Conservation (phyloP, 2,888 invertebrate species). For the Acleris emargana region DNA sequence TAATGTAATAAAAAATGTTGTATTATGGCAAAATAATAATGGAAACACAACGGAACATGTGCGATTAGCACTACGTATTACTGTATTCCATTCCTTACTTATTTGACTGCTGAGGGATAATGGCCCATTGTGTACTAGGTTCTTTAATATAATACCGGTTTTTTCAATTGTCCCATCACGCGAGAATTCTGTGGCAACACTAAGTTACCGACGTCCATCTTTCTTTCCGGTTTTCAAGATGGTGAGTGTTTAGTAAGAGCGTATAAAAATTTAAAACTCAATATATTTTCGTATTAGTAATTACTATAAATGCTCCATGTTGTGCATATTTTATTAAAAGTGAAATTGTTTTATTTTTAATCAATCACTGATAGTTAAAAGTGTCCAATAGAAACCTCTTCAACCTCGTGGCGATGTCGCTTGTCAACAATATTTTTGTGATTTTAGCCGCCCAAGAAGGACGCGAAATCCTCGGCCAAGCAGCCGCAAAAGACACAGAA, state of each 20-base stretch:
- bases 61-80: no score
- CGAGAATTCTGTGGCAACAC: slow-evolving; percentile 28
- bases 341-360: background rate
- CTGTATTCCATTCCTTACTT: no score
- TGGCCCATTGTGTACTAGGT: no score
- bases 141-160: slow-evolving; percentile 17
- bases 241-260: slow-evolving; percentile 65
- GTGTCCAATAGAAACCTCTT: slow-evolving; percentile 24
- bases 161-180: background rate
- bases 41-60: no score
- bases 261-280: slow-evolving; percentile 31
- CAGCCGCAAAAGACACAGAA: slow-evolving; percentile 97
- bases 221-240: slow-evolving; percentile 79
- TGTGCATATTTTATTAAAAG: background rate
- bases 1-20: no score
- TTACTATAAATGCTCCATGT: background rate
- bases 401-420: slow-evolving; percentile 71
- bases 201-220: slow-evolving; percentile 38
- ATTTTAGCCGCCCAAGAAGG: slow-evolving; percentile 96
- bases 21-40: no score
- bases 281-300: background rate
- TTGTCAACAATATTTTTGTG: slow-evolving; percentile 56
- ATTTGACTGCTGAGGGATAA: no score
- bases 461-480: slow-evolving; percentile 94
- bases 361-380: background rate